Conservation (phyloP, 2,888 invertebrate species). For the Limnephilus marmoratus region DNA sequence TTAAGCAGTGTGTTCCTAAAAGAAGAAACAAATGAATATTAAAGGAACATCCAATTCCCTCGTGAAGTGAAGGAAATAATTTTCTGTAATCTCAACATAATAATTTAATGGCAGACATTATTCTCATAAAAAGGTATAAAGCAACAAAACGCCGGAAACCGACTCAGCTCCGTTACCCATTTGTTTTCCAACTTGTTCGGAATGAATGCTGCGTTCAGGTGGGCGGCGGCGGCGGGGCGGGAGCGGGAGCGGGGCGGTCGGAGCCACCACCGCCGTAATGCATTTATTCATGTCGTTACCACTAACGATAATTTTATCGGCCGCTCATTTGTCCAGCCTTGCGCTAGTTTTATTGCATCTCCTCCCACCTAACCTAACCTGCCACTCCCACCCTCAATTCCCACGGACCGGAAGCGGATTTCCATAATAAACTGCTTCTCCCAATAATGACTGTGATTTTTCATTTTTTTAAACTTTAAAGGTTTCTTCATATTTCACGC, state of each 20-base stretch:
- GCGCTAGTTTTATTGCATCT: conserved; percentile 68
- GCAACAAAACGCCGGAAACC: conserved; percentile 21
- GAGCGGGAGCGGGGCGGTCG: not conserved
- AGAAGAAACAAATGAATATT: not conserved
- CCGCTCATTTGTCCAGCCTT: conserved; percentile 76
- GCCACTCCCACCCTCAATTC: not conserved
- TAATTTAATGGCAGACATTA: conserved; percentile 29
- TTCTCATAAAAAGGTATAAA: conserved; percentile 32
- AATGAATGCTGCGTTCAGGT: conserved; percentile 2
- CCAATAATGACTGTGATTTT: conserved; percentile 42
- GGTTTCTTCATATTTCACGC: conserved; percentile 22
- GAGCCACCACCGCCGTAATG: conserved; percentile 69
- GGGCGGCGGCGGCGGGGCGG: not conserved
- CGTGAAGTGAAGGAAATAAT: not conserved
- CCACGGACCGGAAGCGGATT: conserved; percentile 29
- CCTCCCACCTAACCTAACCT: not conserved
- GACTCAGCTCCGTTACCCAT: conserved; percentile 42
- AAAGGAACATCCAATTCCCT: not conserved
- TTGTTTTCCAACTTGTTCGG: conserved; percentile 33
- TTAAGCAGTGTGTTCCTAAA: no score
- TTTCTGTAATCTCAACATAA: not conserved
- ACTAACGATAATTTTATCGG: conserved; percentile 80
- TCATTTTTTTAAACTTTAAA: conserved; percentile 34
- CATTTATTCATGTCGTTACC: conserved; percentile 80
- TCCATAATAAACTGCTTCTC: conserved; percentile 49